Conservation (phyloP, 2,113 vertebrate species). For the Laterallus jamaicensis region DNA sequence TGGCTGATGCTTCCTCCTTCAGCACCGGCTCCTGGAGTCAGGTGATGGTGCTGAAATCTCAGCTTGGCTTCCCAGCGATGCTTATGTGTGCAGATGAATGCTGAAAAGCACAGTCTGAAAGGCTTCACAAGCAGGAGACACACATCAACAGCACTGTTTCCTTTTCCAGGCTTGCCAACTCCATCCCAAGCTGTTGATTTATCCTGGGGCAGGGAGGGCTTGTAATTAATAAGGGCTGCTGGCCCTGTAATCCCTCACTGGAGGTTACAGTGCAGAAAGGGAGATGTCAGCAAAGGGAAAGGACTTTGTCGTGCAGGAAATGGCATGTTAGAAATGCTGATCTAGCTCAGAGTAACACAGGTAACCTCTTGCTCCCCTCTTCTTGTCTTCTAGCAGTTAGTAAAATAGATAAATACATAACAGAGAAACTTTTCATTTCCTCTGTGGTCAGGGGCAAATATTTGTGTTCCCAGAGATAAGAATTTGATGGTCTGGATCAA, state of each 20-base stretch:
- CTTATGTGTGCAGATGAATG: neutral
- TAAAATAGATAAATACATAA: neutral
- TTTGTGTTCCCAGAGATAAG: neutral
- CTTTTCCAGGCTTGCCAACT: neutral
- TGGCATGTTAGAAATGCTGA: neutral
- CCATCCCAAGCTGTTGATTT: neutral
- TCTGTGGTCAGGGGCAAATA: neutral
- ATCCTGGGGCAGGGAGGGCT: neutral
- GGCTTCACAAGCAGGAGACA: neutral
- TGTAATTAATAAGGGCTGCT: neutral
- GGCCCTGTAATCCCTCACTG: neutral
- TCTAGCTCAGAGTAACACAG: neutral
- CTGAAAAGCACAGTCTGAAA: neutral
- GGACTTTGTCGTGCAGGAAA: neutral
- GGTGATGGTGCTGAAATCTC: neutral
- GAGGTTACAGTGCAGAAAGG: neutral
- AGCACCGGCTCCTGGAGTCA: neutral
- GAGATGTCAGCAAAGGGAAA: neutral
- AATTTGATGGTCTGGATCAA: neutral
- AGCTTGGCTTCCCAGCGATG: neutral
- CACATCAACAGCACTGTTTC: neutral
- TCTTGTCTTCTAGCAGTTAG: neutral
- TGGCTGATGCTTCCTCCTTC: neutral
- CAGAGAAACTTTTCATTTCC: constrained; percentile 17
- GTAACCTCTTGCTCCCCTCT: neutral